Evolutionary conservation across 2,888 invertebrate genomes (phyloP).

Genomic region (Cosmopolites sordidus): DNA sequence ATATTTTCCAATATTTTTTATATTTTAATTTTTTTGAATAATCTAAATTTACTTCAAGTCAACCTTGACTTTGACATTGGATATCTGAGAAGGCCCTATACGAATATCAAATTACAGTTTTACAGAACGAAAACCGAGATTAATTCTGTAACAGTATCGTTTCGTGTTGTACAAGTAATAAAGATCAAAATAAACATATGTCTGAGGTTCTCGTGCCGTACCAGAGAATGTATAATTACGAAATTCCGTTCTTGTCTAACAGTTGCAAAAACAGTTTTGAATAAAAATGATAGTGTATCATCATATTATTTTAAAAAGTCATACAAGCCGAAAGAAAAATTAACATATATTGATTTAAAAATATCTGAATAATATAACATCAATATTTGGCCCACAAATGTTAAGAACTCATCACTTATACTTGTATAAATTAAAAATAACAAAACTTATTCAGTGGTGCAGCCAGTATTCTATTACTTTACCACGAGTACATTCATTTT

Average conservation of each 20-base stretch:
- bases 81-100: neutral
- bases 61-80: neutral
- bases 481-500: too few relatives aligned
- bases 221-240: neutral
- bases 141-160: neutral
- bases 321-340: too few relatives aligned
- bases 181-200: neutral
- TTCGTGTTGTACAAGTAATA: neutral
- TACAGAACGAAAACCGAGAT: neutral
- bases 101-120: neutral
- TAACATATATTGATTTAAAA: too few relatives aligned
- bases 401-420: too few relatives aligned
- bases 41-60: neutral
- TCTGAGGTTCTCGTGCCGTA: neutral
- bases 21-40: neutral
- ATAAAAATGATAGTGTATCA: too few relatives aligned
- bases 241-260: neutral
- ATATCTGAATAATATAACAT: too few relatives aligned
- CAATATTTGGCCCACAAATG: too few relatives aligned
- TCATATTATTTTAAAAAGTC: too few relatives aligned
- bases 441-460: too few relatives aligned
- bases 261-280: too few relatives aligned
- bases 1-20: neutral
- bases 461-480: too few relatives aligned
- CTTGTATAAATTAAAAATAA: too few relatives aligned